Evolutionary conservation across 2,888 invertebrate genomes (phyloP).

Genomic region (Catocala fraxini): DNA sequence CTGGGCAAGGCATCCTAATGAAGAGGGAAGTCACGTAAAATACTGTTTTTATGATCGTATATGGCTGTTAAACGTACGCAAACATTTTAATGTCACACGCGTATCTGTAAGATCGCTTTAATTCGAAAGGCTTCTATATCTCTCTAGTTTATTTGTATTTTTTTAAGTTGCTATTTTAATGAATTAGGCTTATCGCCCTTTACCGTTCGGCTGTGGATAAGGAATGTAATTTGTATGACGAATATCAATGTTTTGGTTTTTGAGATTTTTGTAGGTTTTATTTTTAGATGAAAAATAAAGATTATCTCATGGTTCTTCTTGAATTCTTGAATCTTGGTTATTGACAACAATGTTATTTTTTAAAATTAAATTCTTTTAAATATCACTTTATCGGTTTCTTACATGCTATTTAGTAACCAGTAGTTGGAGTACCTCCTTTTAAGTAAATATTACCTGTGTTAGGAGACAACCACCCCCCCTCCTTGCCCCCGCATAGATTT

Average conservation of each 20-base stretch:
- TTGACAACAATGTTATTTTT: too few relatives aligned
- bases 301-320: too few relatives aligned
- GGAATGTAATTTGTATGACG: not conserved
- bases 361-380: too few relatives aligned
- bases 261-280: not conserved
- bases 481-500: too few relatives aligned
- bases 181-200: not conserved
- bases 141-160: constrained; percentile 1
- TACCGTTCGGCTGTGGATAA: not conserved
- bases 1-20: constrained; percentile 52
- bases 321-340: too few relatives aligned
- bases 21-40: constrained; percentile 58
- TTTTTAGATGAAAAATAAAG: too few relatives aligned
- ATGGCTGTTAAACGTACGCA: constrained; percentile 44
- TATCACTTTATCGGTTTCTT: too few relatives aligned
- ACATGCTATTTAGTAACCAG: too few relatives aligned
- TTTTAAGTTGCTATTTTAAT: constrained; percentile 11
- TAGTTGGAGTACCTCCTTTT: too few relatives aligned
- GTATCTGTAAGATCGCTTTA: constrained; percentile 42
- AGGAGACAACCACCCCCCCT: too few relatives aligned
- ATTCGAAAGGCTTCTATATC: constrained; percentile 16
- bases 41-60: constrained; percentile 47
- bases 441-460: too few relatives aligned
- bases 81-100: constrained; percentile 58
- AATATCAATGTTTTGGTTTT: not conserved